These are phyloP conservation scores for Leptura quadrifasciata DNA, from an alignment of 2,888 invertebrate genomes.

Conservation along the genomic window DNA sequence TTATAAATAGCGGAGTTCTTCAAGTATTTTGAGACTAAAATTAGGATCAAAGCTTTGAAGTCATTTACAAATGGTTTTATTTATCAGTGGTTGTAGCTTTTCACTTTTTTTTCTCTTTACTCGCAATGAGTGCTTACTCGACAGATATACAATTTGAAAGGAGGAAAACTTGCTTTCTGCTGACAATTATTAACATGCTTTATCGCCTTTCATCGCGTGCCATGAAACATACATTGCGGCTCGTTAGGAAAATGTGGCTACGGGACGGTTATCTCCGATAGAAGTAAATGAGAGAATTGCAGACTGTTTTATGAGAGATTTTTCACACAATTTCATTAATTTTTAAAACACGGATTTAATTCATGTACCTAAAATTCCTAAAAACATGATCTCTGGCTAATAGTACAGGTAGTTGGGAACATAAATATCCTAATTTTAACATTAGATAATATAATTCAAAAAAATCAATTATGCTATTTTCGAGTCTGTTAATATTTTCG, in stretches of 20 bases:
- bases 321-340: background rate
- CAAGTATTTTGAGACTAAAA: conserved; percentile 49
- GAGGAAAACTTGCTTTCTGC: conserved; percentile 23
- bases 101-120: conserved; percentile 36
- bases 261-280: background rate
- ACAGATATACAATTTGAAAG: conserved; percentile 13
- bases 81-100: conserved; percentile 46
- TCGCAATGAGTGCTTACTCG: conserved; percentile 29
- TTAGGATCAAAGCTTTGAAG: conserved; percentile 59
- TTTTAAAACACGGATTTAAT: no score
- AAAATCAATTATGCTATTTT: no score
- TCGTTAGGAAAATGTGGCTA: background rate
- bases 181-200: conserved; percentile 44
- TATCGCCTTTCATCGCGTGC: conserved; percentile 35
- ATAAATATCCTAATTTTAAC: no score
- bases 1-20: conserved; percentile 52
- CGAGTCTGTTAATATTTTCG: no score
- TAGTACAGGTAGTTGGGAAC: no score
- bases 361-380: no score
- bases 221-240: background rate
- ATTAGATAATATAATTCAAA: no score
- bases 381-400: no score
- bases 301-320: background rate
- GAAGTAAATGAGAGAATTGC: background rate
- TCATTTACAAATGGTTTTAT: conserved; percentile 57